A percentile compares a stretch with the other conserved stretches of the same genome.
Evolutionary conservation across 2,797 vertebrate genomes (phyloP).

Genomic region (Mareca strepera): DNA sequence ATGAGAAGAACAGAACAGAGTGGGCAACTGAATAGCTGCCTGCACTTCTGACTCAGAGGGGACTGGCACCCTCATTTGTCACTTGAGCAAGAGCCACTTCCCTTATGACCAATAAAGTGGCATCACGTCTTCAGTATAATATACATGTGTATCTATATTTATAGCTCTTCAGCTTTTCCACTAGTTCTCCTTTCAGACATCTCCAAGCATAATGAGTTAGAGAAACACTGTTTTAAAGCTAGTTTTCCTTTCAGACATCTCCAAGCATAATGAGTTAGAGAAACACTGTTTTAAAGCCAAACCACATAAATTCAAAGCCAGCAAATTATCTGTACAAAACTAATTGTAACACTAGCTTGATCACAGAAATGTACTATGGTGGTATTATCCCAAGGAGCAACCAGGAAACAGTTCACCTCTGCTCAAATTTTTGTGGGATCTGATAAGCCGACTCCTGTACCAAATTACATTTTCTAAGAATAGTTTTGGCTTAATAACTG

Average conservation of each 20-base stretch:
- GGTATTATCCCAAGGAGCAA: background rate
- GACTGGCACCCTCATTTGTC: background rate
- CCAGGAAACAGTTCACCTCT: background rate
- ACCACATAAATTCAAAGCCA: background rate
- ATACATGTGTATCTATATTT: background rate
- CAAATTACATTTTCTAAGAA: background rate
- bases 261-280: background rate
- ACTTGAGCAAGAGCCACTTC: background rate
- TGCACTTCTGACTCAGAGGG: background rate
- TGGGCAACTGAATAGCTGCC: background rate
- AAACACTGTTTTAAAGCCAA: constrained; percentile 3
- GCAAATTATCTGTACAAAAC: background rate
- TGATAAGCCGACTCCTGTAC: background rate
- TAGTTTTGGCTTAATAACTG: background rate
- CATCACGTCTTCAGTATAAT: background rate
- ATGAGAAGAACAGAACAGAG: background rate
- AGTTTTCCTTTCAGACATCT: background rate
- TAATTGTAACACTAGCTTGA: background rate
- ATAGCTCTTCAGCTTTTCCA: background rate
- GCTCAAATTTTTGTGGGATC: background rate
- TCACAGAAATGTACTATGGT: background rate
- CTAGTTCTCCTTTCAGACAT: background rate
- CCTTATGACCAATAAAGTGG: background rate
- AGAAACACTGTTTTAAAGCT: background rate
- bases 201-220: background rate